Base-by-base conservation (phyloP, 1,140 invertebrate genomes). In the Hylaeus volcanicus region DNA sequence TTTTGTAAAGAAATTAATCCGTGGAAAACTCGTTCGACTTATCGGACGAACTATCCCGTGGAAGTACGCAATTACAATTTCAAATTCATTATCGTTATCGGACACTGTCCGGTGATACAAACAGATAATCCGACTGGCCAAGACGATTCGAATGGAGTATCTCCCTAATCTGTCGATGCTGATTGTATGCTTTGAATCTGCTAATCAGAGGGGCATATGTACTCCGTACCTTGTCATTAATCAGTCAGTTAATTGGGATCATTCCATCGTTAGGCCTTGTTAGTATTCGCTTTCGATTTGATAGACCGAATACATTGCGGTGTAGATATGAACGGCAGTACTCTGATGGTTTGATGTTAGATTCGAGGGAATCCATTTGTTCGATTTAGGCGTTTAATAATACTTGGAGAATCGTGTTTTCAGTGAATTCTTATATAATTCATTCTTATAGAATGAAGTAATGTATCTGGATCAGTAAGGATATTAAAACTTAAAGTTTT, bases 201-300 rank as follows among this genome's bases (percentile, higher is more conserved):
- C 51, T 37, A 86, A 83, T 86, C 63, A 75, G 63, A 79, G 81
- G 64, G 80, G 45, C 39, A 75, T 68, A 55, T 58, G 45, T 53
- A 55, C 26, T 61, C 14, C 15, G 8, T 37, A 72, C 79, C 73
- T 83, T 89, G 88, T 89, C 83, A 88, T 89, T 87, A 86, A 86
- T 81, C 82, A 86, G 86, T 88, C 85, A 72, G 80, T 79, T 83
- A 88, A 89, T 89, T 84, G 86, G 55, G 71, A 82, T 80, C 69
- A 76, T 86, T 79, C 83, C 69, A 68, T 69, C 81, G 81, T 79
- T 86, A 81, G 58, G 53, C 43, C 77, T 60, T 66, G 74, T 74
- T 73, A 80, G 69, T 61, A 48, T 64, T 61, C 80, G 58, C 53
- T 51, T 56, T 60, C 56, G 70, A 51, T 65, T 48, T n/a, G 64